Evolutionary conservation across 1,140 invertebrate genomes (phyloP).

Genomic region (Pseudomyrmex sp.): DNA sequence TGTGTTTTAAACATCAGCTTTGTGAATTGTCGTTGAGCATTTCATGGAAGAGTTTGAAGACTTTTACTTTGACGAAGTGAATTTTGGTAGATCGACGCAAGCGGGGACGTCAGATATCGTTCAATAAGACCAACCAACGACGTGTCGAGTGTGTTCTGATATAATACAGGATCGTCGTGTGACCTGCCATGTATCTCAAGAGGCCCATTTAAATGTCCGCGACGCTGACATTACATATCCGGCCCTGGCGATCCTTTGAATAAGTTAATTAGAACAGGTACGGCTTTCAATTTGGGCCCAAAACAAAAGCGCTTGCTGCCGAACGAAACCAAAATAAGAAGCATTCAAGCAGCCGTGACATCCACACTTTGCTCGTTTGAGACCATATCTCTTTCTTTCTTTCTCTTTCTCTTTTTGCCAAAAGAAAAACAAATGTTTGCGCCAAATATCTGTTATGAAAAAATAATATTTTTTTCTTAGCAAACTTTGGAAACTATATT

Average conservation of each 20-base stretch:
- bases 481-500: too few species aligned
- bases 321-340: constrained; percentile 83
- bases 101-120: constrained; percentile 15
- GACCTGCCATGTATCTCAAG: constrained; percentile 67
- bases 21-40: neutral
- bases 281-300: constrained; percentile 72
- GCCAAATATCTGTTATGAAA: too few species aligned
- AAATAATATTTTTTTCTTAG: too few species aligned
- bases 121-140: constrained; percentile 59
- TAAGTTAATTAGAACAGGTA: constrained; percentile 84
- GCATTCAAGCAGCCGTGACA: constrained; percentile 76
- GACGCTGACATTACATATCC: constrained; percentile 81
- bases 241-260: constrained; percentile 78
- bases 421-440: too few species aligned
- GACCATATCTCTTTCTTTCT: neutral
- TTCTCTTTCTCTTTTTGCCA: too few species aligned
- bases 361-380: constrained; percentile 69
- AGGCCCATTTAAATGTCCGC: constrained; percentile 75
- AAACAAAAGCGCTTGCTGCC: constrained; percentile 80
- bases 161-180: constrained; percentile 59
- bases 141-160: constrained; percentile 30
- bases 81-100: constrained; percentile 4
- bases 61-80: neutral
- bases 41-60: neutral
- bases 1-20: neutral